phyloP scores from a whole-genome alignment of 2,797 vertebrate genomes.

The Pelodytes ibericus region DNA sequence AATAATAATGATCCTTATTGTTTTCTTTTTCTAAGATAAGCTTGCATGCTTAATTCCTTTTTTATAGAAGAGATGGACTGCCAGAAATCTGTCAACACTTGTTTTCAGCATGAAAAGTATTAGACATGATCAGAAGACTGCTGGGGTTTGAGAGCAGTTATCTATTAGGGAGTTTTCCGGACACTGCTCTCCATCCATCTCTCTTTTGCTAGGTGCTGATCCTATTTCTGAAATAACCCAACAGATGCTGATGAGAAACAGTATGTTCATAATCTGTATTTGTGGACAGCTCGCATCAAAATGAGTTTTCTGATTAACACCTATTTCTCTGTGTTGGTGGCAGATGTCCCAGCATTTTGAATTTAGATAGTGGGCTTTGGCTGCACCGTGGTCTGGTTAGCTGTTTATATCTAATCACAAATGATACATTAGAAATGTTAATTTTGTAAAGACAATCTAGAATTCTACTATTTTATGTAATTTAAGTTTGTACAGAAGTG shows the following conservation, averaged over 20 bases:
- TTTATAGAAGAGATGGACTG: background rate
- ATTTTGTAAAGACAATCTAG: background rate
- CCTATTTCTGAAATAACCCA: constrained; percentile 3
- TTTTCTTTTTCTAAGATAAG: background rate
- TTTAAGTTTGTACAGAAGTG: too few relatives aligned
- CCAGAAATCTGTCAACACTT: constrained; percentile 1
- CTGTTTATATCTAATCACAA: background rate
- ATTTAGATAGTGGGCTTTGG: background rate
- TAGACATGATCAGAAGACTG: constrained; percentile 1
- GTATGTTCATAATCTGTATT: background rate
- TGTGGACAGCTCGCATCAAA: constrained; percentile 1
- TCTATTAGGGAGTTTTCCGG: background rate
- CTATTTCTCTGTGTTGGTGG: background rate
- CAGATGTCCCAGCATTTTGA: background rate
- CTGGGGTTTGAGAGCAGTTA: background rate
- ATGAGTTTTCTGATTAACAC: background rate
- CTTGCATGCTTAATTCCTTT: background rate
- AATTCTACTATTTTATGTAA: background rate
- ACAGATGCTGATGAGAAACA: background rate
- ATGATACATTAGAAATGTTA: background rate
- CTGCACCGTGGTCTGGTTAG: background rate
- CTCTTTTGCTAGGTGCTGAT: background rate
- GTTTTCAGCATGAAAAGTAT: background rate
- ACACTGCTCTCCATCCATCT: background rate
- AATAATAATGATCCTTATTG: background rate